Conservation (phyloP, 2,888 invertebrate species). For the Dermolepida albohirtum region DNA sequence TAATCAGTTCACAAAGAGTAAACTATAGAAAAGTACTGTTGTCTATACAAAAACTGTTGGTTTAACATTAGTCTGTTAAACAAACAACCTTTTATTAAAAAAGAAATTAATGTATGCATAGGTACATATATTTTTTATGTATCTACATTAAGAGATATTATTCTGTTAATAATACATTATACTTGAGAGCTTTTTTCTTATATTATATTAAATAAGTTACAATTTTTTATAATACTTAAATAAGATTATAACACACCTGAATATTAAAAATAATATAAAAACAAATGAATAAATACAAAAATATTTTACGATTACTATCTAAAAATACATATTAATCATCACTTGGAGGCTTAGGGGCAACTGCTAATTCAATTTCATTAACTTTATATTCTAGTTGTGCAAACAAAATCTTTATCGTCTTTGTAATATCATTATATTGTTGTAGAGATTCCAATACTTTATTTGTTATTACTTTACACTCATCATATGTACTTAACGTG, state of each 20-base stretch:
- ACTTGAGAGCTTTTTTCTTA: constrained; percentile 57
- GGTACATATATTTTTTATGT: too few relatives aligned
- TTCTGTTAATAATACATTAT: constrained; percentile 40
- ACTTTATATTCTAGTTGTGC: constrained; percentile 64
- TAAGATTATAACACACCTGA: constrained; percentile 37
- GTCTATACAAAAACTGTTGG: too few relatives aligned
- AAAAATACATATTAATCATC: constrained; percentile 51
- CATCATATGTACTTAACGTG: constrained; percentile 63
- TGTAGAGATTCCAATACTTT: constrained; percentile 64
- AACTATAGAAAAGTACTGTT: too few relatives aligned
- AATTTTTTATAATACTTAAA: constrained; percentile 46
- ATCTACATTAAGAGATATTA: constrained; percentile 49
- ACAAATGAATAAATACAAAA: constrained; percentile 23
- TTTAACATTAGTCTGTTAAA: too few relatives aligned
- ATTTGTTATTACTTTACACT: constrained; percentile 60
- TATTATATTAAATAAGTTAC: constrained; percentile 28
- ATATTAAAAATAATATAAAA: constrained; percentile 58
- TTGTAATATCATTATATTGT: constrained; percentile 67
- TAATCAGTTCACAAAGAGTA: too few relatives aligned
- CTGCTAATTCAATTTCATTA: constrained; percentile 63
- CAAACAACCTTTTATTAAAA: too few relatives aligned
- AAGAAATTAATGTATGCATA: too few relatives aligned
- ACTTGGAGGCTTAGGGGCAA: constrained; percentile 58
- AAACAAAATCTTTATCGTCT: constrained; percentile 65
- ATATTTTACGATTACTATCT: constrained; percentile 7